phyloP scores from a whole-genome alignment of 2,797 vertebrate genomes.

The Hydrophis major region DNA sequence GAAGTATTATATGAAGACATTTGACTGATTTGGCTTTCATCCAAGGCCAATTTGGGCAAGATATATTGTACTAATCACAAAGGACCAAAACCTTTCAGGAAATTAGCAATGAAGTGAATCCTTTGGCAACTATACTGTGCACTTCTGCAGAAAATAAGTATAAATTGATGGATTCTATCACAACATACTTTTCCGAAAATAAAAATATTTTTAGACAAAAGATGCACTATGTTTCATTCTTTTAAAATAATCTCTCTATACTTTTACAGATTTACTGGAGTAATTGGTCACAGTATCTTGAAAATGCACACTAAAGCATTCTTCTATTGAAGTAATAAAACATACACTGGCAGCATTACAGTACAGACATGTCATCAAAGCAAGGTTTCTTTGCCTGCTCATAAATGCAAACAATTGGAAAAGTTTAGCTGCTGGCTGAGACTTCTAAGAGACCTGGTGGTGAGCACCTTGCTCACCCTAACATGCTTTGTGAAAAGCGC shows the following conservation, averaged over 20 bases:
- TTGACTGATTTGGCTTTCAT: neutral
- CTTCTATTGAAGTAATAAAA: neutral
- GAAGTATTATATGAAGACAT: neutral
- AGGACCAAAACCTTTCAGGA: neutral
- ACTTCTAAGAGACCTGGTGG: neutral
- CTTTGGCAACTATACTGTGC: neutral
- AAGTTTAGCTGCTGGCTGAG: neutral
- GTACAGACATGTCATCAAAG: neutral
- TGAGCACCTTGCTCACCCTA: neutral
- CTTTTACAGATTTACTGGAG: neutral
- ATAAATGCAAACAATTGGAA: neutral
- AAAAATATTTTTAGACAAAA: neutral
- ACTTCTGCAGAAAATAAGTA: neutral
- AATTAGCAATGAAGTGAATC: neutral
- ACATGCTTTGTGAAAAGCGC: neutral
- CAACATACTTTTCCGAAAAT: neutral
- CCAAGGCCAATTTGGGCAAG: neutral
- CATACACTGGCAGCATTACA: neutral
- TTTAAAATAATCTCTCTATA: neutral
- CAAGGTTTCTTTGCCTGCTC: neutral
- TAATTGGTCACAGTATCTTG: neutral
- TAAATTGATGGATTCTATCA: neutral
- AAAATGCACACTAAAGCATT: neutral
- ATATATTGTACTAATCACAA: neutral
- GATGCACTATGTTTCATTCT: neutral